Evolutionary conservation across 2,797 vertebrate species (phyloP).

Genomic region (Enteromius trimaculatus): DNA sequence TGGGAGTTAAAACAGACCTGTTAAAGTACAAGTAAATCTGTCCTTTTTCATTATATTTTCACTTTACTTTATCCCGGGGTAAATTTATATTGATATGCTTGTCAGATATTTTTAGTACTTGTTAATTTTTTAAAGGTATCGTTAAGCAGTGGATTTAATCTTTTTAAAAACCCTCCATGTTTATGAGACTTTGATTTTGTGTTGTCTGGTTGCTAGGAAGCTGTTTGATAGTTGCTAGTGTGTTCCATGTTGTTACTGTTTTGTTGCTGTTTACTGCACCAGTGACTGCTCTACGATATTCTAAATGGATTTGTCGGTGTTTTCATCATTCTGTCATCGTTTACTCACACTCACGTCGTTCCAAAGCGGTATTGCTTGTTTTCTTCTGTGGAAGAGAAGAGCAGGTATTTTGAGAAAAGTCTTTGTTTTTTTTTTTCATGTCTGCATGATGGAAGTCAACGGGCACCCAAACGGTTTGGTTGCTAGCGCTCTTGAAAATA

Average conservation of each 20-base stretch:
- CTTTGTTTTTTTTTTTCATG: background rate
- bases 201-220: background rate
- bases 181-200: background rate
- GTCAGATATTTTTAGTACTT: slow-evolving; percentile 23
- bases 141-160: background rate
- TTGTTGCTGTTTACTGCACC: background rate
- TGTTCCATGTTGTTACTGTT: background rate
- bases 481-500: background rate
- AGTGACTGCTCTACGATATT: background rate
- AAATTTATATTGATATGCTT: background rate
- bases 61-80: background rate
- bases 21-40: background rate
- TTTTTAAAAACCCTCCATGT: background rate
- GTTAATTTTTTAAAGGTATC: background rate
- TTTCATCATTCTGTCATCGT: background rate
- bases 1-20: slow-evolving; percentile 10
- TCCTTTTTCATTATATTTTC: slow-evolving; percentile 20
- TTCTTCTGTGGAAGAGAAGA: background rate
- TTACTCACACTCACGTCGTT: background rate
- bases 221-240: background rate
- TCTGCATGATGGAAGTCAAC: background rate
- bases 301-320: background rate
- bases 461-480: background rate
- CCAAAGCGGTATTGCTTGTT: background rate
- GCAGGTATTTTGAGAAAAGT: background rate